These are phyloP conservation scores for Oceanodroma tethys DNA, from an alignment of 2,113 vertebrate genomes.

Conservation along the genomic window DNA sequence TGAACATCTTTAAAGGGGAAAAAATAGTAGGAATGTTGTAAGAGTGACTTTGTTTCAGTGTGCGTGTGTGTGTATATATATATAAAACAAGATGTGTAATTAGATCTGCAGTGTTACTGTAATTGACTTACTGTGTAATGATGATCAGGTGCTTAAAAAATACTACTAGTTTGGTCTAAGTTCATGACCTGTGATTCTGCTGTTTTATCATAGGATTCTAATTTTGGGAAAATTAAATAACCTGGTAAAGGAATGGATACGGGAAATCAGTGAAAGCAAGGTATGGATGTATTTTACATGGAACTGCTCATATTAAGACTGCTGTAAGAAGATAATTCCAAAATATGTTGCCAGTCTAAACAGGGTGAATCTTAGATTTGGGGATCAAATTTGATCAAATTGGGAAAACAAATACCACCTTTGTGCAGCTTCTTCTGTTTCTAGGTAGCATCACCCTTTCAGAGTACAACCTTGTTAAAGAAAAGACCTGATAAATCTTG, in stretches of 20 bases:
- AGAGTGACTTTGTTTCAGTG: background rate
- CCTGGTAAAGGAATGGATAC: conserved; percentile 89
- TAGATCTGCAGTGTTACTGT: background rate
- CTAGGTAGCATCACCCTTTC: background rate
- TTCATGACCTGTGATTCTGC: background rate
- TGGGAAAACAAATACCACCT: background rate
- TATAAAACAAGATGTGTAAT: background rate
- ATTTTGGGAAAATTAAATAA: conserved; percentile 88
- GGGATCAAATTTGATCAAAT: background rate
- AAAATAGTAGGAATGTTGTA: background rate
- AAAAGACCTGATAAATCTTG: background rate
- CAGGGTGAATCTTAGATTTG: background rate
- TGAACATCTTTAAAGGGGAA: background rate
- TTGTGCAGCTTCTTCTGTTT: background rate
- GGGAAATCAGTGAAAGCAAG: conserved; percentile 87
- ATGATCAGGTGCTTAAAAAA: background rate
- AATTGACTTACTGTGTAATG: background rate
- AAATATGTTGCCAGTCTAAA: background rate
- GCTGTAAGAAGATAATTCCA: background rate
- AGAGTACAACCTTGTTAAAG: background rate
- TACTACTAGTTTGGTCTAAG: background rate
- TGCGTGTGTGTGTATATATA: background rate
- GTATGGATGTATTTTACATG: conserved; percentile 61
- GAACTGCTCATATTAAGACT: background rate
- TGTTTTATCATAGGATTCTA: conserved; percentile 80